Percentiles rank a stretch among this genome's conserved stretches.
These are phyloP conservation scores for Telenomus remus DNA, from an alignment of 1,140 invertebrate species.

Conservation along the genomic window DNA sequence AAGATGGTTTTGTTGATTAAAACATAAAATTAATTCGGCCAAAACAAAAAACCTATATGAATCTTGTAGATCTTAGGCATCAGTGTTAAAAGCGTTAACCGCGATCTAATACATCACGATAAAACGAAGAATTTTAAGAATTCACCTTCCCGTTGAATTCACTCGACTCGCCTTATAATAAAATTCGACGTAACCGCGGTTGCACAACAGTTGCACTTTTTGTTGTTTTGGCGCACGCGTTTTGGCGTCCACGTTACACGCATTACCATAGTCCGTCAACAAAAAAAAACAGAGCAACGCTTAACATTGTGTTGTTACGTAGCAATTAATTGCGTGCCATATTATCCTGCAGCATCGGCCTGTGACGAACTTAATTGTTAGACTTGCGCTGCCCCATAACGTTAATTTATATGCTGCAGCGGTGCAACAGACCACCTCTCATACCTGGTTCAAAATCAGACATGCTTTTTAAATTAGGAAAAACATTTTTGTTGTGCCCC, in stretches of 20 bases:
- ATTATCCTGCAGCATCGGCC: slow-evolving; percentile 45
- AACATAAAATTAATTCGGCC: too few species aligned
- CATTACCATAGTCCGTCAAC: not conserved
- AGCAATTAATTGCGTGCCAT: slow-evolving; percentile 38
- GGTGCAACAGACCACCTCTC: slow-evolving; percentile 16
- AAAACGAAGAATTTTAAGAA: not conserved
- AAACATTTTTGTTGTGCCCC: not conserved
- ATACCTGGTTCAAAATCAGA: slow-evolving; percentile 20
- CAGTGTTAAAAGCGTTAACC: too few species aligned
- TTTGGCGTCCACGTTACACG: not conserved
- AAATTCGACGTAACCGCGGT: not conserved
- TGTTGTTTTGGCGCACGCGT: not conserved
- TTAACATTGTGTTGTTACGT: slow-evolving; percentile 37
- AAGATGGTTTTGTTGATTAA: not conserved
- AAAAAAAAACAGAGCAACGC: not conserved
- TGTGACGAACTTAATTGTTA: slow-evolving; percentile 44
- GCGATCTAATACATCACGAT: not conserved
- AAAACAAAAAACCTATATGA: too few species aligned
- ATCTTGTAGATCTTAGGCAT: too few species aligned
- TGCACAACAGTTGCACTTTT: slow-evolving; percentile 1
- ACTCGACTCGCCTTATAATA: not conserved
- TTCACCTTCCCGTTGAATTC: not conserved
- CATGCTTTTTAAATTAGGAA: slow-evolving; percentile 34
- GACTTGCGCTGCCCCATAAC: slow-evolving; percentile 22
- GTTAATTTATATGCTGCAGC: slow-evolving; percentile 38